phyloP scores from a whole-genome alignment of 2,888 invertebrate species.

The Mactromeris polynyma region DNA sequence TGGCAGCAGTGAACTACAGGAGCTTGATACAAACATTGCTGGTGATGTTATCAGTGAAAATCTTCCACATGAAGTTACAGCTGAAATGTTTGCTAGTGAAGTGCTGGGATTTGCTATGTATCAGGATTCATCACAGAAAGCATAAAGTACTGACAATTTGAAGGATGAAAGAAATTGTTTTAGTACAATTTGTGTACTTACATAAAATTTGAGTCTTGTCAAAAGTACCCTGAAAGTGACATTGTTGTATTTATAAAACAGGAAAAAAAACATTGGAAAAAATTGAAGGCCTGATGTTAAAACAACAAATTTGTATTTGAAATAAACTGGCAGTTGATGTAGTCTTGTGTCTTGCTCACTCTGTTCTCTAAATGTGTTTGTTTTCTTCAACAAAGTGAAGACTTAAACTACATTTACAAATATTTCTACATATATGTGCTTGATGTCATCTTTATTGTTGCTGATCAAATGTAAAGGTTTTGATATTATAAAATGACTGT shows the following conservation, averaged over 20 bases:
- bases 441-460: background rate
- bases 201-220: background rate
- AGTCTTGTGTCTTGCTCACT: background rate
- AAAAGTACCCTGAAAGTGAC: background rate
- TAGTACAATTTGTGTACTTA: background rate
- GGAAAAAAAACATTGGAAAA: background rate
- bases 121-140: conserved; percentile 58
- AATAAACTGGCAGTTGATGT: background rate
- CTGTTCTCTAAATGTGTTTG: background rate
- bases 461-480: background rate
- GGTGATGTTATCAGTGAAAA: conserved; percentile 84
- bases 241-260: background rate
- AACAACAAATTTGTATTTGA: background rate
- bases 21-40: conserved; percentile 80
- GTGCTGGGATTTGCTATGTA: conserved; percentile 85
- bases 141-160: background rate
- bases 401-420: background rate
- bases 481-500: background rate
- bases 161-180: background rate
- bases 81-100: conserved; percentile 85
- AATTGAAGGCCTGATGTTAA: background rate
- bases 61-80: conserved; percentile 85
- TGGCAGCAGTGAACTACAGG: conserved; percentile 85
- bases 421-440: background rate
- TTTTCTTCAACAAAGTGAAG: background rate